These are phyloP conservation scores for Laticauda colubrina DNA, from an alignment of 2,113 vertebrate genomes.

Conservation along the genomic window DNA sequence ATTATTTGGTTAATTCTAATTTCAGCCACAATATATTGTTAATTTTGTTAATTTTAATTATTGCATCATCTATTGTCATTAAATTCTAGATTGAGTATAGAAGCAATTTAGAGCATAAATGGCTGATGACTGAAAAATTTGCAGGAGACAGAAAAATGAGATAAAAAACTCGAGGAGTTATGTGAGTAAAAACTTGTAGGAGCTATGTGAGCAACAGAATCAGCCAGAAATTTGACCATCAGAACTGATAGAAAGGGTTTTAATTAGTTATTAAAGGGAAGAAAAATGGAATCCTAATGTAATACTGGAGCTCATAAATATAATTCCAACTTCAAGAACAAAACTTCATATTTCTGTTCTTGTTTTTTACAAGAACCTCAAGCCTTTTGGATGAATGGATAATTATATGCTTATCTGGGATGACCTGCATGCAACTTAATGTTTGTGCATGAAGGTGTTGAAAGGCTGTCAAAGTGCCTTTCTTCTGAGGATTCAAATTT, in stretches of 20 bases:
- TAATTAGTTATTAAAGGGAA: background rate
- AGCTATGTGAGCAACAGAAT: background rate
- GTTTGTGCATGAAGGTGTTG: background rate
- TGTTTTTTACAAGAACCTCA: background rate
- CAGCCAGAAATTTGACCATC: background rate
- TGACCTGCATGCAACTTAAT: background rate
- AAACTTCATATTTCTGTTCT: background rate
- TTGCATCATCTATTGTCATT: background rate
- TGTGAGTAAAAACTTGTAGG: background rate
- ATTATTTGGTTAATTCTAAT: background rate
- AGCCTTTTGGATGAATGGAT: background rate
- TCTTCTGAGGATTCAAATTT: too few relatives aligned
- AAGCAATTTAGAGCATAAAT: background rate
- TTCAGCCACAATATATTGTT: background rate
- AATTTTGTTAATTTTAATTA: background rate
- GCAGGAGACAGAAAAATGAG: too few relatives aligned
- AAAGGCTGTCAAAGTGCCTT: too few relatives aligned
- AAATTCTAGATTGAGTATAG: background rate
- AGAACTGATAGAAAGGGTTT: background rate
- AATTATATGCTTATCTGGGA: background rate
- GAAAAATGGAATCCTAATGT: background rate
- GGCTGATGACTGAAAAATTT: too few relatives aligned
- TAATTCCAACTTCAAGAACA: background rate
- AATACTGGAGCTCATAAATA: background rate
- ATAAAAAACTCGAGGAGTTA: background rate